phyloP scores from a whole-genome alignment of 2,888 invertebrate genomes.

The Tetanocera ferruginea region DNA sequence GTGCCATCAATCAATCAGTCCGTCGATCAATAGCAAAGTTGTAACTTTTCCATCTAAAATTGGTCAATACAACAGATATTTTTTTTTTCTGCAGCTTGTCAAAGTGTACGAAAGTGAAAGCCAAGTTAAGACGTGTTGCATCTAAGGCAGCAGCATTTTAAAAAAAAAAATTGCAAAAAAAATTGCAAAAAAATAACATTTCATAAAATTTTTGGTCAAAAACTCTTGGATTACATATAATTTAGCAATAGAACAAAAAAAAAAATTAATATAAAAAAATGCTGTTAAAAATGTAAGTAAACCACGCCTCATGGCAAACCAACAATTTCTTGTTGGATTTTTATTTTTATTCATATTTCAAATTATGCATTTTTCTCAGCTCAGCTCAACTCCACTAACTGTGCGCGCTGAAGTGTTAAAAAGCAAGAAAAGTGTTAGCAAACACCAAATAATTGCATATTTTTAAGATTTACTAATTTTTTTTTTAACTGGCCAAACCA shows the following conservation, averaged over 20 bases:
- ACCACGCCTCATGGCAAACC: neutral
- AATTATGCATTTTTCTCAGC: too few species aligned
- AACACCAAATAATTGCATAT: neutral
- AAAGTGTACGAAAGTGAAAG: neutral
- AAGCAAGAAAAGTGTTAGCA: neutral
- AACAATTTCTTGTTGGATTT: neutral
- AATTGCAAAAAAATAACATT: neutral
- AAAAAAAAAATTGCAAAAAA: neutral
- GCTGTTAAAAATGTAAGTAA: conserved; percentile 50
- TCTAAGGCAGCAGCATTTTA: neutral
- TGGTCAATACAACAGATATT: neutral
- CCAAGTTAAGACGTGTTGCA: neutral
- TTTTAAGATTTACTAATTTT: neutral
- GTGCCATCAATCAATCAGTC: neutral
- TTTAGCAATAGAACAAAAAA: conserved; percentile 16
- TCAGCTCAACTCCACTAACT: too few species aligned
- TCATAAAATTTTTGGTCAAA: neutral
- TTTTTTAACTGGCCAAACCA: neutral
- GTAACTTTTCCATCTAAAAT: too few species aligned
- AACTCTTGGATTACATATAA: neutral
- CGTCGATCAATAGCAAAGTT: too few species aligned
- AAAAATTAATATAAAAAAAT: conserved; percentile 43
- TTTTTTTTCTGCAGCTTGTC: neutral
- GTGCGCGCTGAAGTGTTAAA: neutral
- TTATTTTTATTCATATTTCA: neutral